Evolutionary conservation across 2,888 invertebrate species (phyloP).

Genomic region (Hemistola chrysoprasaria): DNA sequence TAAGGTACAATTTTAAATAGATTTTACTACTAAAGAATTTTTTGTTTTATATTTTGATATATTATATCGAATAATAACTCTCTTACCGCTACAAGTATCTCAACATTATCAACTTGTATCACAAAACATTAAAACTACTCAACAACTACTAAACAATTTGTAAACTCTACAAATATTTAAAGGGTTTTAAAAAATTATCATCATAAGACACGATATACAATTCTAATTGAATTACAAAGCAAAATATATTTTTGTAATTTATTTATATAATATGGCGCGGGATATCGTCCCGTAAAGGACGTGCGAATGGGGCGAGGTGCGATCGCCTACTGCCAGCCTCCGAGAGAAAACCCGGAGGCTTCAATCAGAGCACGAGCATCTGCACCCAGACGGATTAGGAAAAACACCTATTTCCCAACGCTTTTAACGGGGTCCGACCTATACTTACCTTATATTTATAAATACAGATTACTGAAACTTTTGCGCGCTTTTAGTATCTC

Average conservation of each 20-base stretch:
- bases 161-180: constrained; percentile 7
- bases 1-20: too few relatives aligned
- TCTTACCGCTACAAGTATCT: not conserved
- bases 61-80: too few relatives aligned
- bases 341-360: constrained; percentile 8
- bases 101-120: not conserved
- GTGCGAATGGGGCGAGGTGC: constrained; percentile 18
- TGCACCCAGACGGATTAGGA: constrained; percentile 49
- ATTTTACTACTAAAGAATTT: not conserved
- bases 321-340: constrained; percentile 18
- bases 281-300: constrained; percentile 6
- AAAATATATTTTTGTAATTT: not conserved
- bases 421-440: constrained; percentile 40
- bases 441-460: constrained; percentile 21
- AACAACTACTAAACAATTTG: constrained; percentile 11
- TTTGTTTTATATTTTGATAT: too few relatives aligned
- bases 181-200: too few relatives aligned
- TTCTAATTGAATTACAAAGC: too few relatives aligned
- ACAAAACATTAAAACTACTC: constrained; percentile 3
- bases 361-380: constrained; percentile 45
- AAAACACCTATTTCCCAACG: constrained; percentile 46
- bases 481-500: constrained; percentile 15
- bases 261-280: constrained; percentile 3
- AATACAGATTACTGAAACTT: constrained; percentile 27
- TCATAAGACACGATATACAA: too few relatives aligned